Conservation (phyloP, 2,797 vertebrate species). For the Lepilemur ruficaudatus region DNA sequence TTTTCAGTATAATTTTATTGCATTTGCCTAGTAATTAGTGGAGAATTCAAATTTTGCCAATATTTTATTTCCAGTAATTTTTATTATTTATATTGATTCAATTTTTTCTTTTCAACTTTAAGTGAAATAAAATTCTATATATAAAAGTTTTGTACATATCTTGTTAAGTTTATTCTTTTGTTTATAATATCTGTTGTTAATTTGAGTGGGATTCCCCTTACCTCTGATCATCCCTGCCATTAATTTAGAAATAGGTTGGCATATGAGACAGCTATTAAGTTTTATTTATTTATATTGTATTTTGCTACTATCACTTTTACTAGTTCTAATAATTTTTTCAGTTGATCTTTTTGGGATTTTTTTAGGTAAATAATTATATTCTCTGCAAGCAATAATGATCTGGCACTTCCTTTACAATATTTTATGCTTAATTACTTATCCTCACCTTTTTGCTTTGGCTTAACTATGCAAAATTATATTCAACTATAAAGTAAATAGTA, state of each 20-base stretch:
- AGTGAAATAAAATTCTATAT: not conserved
- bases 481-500: not conserved
- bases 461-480: not conserved
- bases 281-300: not conserved
- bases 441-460: not conserved
- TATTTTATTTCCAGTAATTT: not conserved
- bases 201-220: not conserved
- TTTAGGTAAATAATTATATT: not conserved
- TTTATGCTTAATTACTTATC: not conserved
- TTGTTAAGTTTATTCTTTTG: not conserved
- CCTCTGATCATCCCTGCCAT: not conserved
- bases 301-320: not conserved
- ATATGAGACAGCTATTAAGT: not conserved
- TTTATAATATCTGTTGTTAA: not conserved
- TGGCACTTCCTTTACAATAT: not conserved
- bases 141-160: not conserved
- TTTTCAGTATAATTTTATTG: not conserved
- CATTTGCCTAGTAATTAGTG: not conserved
- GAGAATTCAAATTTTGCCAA: not conserved
- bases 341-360: not conserved
- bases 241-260: not conserved
- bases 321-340: not conserved
- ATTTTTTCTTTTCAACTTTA: not conserved
- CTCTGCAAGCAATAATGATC: not conserved
- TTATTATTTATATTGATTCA: not conserved